Conservation (phyloP, 2,888 invertebrate species). For the Galeopsomyia nigrocyanea region DNA sequence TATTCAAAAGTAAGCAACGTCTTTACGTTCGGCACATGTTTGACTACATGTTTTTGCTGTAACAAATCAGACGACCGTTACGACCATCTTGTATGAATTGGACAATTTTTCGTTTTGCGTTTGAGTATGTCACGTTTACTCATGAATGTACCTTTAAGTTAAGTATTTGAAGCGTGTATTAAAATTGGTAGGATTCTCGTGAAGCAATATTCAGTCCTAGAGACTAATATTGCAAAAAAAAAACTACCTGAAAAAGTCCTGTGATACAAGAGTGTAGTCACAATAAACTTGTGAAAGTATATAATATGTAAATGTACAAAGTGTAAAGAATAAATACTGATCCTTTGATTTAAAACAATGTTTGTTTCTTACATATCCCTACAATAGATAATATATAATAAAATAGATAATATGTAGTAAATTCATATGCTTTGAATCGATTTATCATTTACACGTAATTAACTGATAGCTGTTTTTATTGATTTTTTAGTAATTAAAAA, state of each 20-base stretch:
- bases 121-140: constrained; percentile 36
- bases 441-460: too few species aligned
- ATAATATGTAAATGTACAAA: constrained; percentile 56
- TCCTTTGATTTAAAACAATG: neutral
- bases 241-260: constrained; percentile 66
- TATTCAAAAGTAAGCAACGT: constrained; percentile 14
- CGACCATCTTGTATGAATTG: constrained; percentile 10
- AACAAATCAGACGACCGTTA: constrained; percentile 18
- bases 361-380: too few species aligned
- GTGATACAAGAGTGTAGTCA: constrained; percentile 65
- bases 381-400: too few species aligned
- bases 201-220: constrained; percentile 52
- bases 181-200: constrained; percentile 20
- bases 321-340: constrained; percentile 46
- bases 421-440: too few species aligned
- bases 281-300: constrained; percentile 49
- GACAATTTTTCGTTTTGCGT: constrained; percentile 5
- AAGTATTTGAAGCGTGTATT: constrained; percentile 21
- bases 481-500: too few species aligned
- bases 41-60: constrained; percentile 44
- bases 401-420: too few species aligned
- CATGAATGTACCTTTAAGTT: constrained; percentile 21
- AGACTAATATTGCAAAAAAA: constrained; percentile 63
- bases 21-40: constrained; percentile 44
- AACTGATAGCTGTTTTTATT: too few species aligned